Conservation (phyloP, 2,888 invertebrate species). For the Isotomurus palustris region DNA sequence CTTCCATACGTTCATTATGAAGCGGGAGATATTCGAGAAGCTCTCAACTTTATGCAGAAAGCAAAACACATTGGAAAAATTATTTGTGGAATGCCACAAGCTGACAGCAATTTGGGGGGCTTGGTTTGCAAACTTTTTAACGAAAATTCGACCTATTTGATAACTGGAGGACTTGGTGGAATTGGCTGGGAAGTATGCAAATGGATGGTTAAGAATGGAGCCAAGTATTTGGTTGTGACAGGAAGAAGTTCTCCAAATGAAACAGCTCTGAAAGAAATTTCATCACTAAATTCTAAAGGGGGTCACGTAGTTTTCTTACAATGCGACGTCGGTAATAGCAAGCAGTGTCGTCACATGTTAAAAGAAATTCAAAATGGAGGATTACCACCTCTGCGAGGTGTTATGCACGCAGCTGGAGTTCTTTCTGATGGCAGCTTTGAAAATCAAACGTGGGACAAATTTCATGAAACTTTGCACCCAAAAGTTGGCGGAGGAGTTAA, state of each 20-base stretch:
- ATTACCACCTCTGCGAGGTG: conserved; percentile 15
- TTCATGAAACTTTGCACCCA: conserved; percentile 2
- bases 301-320: neutral
- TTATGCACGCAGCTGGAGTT: conserved; percentile 22
- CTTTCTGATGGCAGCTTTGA: conserved; percentile 8
- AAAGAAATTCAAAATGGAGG: no score
- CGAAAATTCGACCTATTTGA: conserved; percentile 13
- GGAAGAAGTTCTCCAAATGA: conserved; percentile 1
- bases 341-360: no score
- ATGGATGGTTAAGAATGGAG: conserved; percentile 17
- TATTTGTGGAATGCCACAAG: conserved; percentile 10
- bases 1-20: conserved; percentile 13
- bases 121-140: conserved; percentile 4
- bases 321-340: conserved; percentile 2
- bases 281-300: neutral
- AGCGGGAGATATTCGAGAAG: conserved; percentile 12
- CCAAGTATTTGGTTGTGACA: conserved; percentile 2
- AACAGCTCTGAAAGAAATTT: neutral
- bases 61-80: conserved; percentile 20
- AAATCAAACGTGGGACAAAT: conserved; percentile 17
- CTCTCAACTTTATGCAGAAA: conserved; percentile 16
- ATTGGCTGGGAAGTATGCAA: conserved; percentile 20
- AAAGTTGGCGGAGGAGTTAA: conserved; percentile 17
- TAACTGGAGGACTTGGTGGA: conserved; percentile 26
- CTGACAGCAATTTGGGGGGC: no score